Base-by-base conservation (phyloP, 2,113 vertebrate species). In the Pipa parva region DNA sequence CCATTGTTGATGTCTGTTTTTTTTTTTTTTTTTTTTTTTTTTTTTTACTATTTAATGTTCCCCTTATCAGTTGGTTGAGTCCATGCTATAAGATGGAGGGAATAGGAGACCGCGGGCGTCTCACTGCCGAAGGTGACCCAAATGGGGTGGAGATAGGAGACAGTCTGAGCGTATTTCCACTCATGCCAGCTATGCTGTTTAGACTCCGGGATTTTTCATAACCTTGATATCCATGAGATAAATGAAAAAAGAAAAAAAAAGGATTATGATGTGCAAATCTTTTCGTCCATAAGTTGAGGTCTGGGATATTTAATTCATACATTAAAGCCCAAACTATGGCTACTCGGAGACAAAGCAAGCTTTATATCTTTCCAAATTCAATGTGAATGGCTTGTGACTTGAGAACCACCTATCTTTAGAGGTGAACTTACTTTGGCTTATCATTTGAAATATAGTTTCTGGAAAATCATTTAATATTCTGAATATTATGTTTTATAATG, bases 171-270 rank as follows among this genome's bases (percentile, higher is more conserved):
- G 90, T 86, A 25, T 90, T 92, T 78, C 90, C 90, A 2, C 87
- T 86, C 83, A 92, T 88, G 80, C 92, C 92, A 58, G 91, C 91
- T 85, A 95, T 93, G 84, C 92, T 95, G 86, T 80, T 92, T 71
- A 95, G 86, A 81, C 93, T 95, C 79, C 85, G 90, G 79, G 93
- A 95, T 84, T 94, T 95, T 81, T 95, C 93, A 45, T 93, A 92
- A 83, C 90, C 85, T 39, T 70, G 39, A 70, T 77, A 80, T 81
- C 72, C 81, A 62, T 79, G 81, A 78, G 73, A 52, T 72, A 83
- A 71, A 77, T 58, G 76, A 74, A 73, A 71, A 62, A 45, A 54
- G n/a, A 73, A 51, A 68, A 61, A 77, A 67, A 74, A 63, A 49
- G 36, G 58, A 70, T 70, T 70, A 70, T 70, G 66, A 70, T 45